These are phyloP conservation scores for Suricata suricatta DNA, from an alignment of 2,113 vertebrate genomes.

Conservation along the genomic window DNA sequence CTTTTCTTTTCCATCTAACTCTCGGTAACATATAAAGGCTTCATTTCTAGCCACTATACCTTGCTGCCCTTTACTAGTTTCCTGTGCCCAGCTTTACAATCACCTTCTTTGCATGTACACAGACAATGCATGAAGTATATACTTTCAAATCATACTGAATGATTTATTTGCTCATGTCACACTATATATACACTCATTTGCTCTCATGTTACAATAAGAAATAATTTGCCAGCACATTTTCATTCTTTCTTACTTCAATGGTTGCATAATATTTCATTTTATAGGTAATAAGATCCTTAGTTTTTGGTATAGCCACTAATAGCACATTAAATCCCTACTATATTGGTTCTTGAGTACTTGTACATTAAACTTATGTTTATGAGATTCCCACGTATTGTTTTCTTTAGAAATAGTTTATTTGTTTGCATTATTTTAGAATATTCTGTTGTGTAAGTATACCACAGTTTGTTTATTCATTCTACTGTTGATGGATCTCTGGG, in stretches of 20 bases:
- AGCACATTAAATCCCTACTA: background rate
- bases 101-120: background rate
- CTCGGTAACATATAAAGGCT: background rate
- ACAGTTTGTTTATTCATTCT: background rate
- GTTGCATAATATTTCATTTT: background rate
- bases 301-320: background rate
- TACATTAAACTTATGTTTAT: background rate
- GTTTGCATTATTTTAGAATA: background rate
- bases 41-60: background rate
- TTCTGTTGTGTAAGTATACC: background rate
- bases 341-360: background rate
- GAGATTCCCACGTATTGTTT: background rate
- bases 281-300: background rate
- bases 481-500: background rate
- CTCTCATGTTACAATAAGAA: background rate
- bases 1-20: background rate
- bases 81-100: background rate
- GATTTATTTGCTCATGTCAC: background rate
- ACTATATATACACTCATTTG: background rate
- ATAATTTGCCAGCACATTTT: background rate
- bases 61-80: background rate
- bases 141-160: background rate
- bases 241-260: background rate
- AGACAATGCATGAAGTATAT: background rate
- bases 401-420: background rate